Base-by-base conservation (phyloP, 2,797 vertebrate genomes). In the Sitta carolinensis region DNA sequence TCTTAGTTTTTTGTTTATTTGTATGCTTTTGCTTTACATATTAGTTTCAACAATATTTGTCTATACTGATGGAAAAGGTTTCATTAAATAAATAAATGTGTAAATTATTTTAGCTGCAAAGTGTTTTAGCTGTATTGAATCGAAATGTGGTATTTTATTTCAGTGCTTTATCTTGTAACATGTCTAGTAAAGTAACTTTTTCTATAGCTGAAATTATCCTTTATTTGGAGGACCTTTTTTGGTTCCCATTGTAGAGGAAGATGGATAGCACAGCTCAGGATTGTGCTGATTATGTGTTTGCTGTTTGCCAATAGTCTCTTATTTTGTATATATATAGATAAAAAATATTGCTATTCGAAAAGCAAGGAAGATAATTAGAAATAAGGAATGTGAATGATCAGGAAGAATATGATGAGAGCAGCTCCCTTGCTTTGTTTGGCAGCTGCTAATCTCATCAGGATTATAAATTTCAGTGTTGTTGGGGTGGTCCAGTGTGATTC, bases 41-140 rank as follows among this genome's bases (percentile, higher is more conserved):
- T 96, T 96, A 95, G 85, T 98, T 90, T 94, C 84, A 97, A 96
- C 97, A 97, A 97, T 97, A 97, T 97, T 96, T 97, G 97, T 97
- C 95, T 94, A 90, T 96, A 95, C 97, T 98, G 97, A 97, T 97
- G 97, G 97, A 97, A 98, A 98, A 97, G 96, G 95, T 96, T 93
- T 96, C 77, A 70, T 94, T 70, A 87, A 93, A 64, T 59, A 64
- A 89, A 64, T 63, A 48, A 78, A 25, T 67, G 74, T 93, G 36
- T 80, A 47, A 64, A 96, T 64, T 81, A 63, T 87, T 93, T 90
- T 91, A 94, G 76, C 81, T 91, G 45, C 78, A n/a, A 81, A 95
- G 52, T 79, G 76, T 90, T 94, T 89, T 89, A 95, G 78, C 91
- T 87, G 81, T 92, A 72, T 84, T 70, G 36, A 86, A 70, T 42